Evolutionary conservation across 2,797 vertebrate genomes (phyloP).

Genomic region (Darevskia mixta): DNA sequence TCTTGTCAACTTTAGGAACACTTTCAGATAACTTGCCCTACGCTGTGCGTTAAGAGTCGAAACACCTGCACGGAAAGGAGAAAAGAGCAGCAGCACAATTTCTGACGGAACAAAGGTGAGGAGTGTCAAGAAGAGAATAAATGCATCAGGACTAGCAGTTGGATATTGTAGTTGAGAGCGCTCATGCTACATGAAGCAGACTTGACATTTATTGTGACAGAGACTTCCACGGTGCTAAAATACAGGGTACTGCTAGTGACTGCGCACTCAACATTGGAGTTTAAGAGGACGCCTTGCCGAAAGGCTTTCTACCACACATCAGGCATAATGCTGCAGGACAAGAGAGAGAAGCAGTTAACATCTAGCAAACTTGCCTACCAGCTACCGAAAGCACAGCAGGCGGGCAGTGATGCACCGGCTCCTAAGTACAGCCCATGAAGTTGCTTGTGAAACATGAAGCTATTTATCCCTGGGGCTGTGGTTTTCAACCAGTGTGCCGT

Average conservation of each 20-base stretch:
- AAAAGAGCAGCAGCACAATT: background rate
- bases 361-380: background rate
- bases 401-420: constrained; percentile 52
- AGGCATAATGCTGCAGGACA: background rate
- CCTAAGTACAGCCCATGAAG: constrained; percentile 15
- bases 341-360: background rate
- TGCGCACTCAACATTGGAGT: background rate
- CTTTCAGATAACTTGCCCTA: background rate
- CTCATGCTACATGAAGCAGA: background rate
- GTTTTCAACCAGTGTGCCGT: no score
- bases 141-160: background rate
- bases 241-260: background rate
- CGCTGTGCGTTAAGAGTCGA: no score
- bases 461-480: constrained; percentile 26
- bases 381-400: background rate
- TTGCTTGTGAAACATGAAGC: constrained; percentile 31
- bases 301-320: background rate
- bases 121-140: background rate
- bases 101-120: background rate
- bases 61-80: background rate
- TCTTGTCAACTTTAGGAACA: background rate
- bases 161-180: background rate
- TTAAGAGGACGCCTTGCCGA: background rate
- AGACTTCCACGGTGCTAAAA: background rate
- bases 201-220: background rate